phyloP scores from a whole-genome alignment of 2,797 vertebrate genomes.

The Stomatorhinus walkeri region DNA sequence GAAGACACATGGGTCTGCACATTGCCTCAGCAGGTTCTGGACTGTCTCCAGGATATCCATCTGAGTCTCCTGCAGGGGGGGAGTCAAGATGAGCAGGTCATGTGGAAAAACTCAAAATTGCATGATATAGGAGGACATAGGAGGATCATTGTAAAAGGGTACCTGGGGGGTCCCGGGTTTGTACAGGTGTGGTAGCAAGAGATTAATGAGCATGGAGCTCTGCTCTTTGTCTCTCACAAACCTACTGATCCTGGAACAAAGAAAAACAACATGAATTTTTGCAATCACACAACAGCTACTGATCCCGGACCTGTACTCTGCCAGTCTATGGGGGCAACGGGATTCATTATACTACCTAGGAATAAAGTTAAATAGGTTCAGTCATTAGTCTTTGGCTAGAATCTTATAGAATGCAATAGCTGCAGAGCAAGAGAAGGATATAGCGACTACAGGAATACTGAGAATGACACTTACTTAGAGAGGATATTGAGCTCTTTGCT shows the following conservation, averaged over 20 bases:
- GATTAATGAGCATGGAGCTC: slow-evolving; percentile 77
- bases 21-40: slow-evolving; percentile 81
- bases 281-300: background rate
- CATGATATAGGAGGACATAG: background rate
- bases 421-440: background rate
- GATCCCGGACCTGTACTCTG: slow-evolving; percentile 27
- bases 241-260: slow-evolving; percentile 72
- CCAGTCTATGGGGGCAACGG: background rate
- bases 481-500: slow-evolving; percentile 93
- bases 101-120: background rate
- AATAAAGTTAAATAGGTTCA: background rate
- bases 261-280: background rate
- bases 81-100: background rate
- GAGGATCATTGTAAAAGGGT: background rate
- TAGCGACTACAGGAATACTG: background rate
- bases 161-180: slow-evolving; percentile 73
- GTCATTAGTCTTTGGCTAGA: background rate
- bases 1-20: slow-evolving; percentile 65
- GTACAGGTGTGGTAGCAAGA: slow-evolving; percentile 83
- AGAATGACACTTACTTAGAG: slow-evolving; percentile 73
- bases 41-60: slow-evolving; percentile 83
- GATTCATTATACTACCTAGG: background rate
- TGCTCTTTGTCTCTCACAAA: slow-evolving; percentile 85
- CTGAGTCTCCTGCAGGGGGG: slow-evolving; percentile 73
- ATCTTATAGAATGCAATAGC: background rate